Conservation (phyloP, 2,113 vertebrate species). For the Nothocercus nigrocapillus region DNA sequence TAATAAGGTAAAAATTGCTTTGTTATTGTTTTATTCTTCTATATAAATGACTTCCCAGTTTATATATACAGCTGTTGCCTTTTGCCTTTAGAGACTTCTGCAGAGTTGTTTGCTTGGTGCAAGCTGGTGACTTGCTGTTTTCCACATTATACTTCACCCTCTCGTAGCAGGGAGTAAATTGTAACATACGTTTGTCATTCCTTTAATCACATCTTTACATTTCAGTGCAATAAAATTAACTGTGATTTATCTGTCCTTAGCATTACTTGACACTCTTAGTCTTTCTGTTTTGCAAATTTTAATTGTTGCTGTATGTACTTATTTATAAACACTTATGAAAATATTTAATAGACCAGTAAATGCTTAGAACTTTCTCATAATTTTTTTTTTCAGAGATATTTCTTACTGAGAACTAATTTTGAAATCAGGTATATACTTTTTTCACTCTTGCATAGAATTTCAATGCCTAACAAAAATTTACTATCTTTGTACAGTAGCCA, state of each 20-base stretch:
- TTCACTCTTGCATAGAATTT: background rate
- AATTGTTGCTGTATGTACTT: background rate
- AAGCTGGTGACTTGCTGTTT: background rate
- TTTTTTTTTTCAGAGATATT: background rate
- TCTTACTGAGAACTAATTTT: background rate
- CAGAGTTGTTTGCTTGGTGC: background rate
- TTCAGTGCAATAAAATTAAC: background rate
- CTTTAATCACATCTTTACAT: background rate
- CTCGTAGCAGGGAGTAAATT: background rate
- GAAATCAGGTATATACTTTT: background rate
- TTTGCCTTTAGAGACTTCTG: background rate
- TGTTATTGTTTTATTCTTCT: background rate
- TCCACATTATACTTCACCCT: background rate
- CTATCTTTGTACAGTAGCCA: background rate
- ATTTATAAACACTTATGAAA: background rate
- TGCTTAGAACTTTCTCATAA: background rate
- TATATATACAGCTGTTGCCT: background rate
- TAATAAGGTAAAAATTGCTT: background rate
- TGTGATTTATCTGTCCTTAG: background rate
- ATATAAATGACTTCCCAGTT: background rate
- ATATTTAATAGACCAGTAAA: background rate
- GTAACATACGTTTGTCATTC: background rate
- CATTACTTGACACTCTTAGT: background rate
- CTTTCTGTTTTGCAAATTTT: background rate
- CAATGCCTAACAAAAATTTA: background rate